These are phyloP conservation scores for Gymnoscelis rufifasciata DNA, from an alignment of 2,888 invertebrate genomes.

Conservation along the genomic window DNA sequence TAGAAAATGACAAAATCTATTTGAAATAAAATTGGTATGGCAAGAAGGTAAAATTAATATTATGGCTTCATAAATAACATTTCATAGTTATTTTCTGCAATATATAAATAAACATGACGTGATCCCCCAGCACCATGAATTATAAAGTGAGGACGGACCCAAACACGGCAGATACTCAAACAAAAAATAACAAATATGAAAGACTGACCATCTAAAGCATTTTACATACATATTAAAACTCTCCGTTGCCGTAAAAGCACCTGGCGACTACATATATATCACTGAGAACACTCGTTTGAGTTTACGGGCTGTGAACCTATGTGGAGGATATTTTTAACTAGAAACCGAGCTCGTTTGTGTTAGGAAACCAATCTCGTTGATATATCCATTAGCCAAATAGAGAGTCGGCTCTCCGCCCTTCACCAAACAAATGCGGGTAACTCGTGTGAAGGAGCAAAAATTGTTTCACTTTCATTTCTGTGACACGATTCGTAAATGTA, in stretches of 20 bases:
- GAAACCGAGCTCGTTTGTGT: slow-evolving; percentile 45
- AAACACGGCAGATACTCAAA: no score
- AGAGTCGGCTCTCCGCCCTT: slow-evolving; percentile 41
- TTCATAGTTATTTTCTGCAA: no score
- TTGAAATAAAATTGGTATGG: no score
- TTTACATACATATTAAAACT: slow-evolving; percentile 28
- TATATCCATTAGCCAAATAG: slow-evolving; percentile 64
- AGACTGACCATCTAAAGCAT: slow-evolving; percentile 13
- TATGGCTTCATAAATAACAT: no score
- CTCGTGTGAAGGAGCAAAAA: slow-evolving; percentile 42
- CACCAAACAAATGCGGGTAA: slow-evolving; percentile 46
- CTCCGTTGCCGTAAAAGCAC: slow-evolving; percentile 33
- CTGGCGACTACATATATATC: slow-evolving; percentile 36
- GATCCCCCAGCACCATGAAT: no score
- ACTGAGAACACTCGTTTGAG: slow-evolving; percentile 39
- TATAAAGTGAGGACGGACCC: no score
- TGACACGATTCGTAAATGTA: slow-evolving; percentile 30
- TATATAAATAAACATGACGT: no score
- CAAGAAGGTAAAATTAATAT: no score
- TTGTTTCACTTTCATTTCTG: slow-evolving; percentile 43
- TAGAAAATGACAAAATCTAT: no score
- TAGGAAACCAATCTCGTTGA: slow-evolving; percentile 58
- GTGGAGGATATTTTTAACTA: slow-evolving; percentile 44
- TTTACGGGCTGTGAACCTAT: slow-evolving; percentile 29
- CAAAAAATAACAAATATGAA: background rate